A percentile compares a stretch with the other conserved stretches of the same genome.
Evolutionary conservation across 2,113 vertebrate genomes (phyloP).

Genomic region (Canis aureus): DNA sequence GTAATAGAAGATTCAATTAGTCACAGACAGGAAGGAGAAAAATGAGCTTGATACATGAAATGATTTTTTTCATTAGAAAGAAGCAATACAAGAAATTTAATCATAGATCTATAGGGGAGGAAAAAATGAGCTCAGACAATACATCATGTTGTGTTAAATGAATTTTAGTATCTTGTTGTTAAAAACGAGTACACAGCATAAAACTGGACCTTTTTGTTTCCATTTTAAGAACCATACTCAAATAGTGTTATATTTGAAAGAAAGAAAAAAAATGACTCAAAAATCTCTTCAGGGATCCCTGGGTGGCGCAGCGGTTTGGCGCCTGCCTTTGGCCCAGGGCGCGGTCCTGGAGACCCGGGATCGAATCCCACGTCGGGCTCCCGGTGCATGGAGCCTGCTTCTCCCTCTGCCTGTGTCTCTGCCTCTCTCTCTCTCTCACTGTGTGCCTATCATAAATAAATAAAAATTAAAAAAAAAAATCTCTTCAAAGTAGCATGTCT

Average conservation of each 20-base stretch:
- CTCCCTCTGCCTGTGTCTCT: too few species aligned
- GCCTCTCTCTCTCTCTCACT: too few species aligned
- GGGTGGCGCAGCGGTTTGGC: too few species aligned
- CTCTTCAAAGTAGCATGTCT: background rate
- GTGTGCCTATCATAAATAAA: too few species aligned
- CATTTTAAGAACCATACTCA: background rate
- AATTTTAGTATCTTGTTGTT: constrained; percentile 25
- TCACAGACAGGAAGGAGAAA: constrained; percentile 59
- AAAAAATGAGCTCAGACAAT: background rate
- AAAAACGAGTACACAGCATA: background rate
- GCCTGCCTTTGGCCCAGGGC: too few species aligned
- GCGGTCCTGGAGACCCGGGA: too few species aligned
- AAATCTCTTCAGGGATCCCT: background rate
- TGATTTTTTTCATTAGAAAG: background rate
- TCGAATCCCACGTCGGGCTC: too few species aligned
- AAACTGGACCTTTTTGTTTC: background rate
- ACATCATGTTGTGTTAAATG: background rate
- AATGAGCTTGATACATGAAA: constrained; percentile 53
- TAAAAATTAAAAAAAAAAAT: too few species aligned
- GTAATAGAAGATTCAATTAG: constrained; percentile 71
- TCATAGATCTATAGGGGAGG: background rate
- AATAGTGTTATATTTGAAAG: background rate
- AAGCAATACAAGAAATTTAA: constrained; percentile 4
- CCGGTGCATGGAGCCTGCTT: too few species aligned
- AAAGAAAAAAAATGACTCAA: background rate